phyloP scores from a whole-genome alignment of 1,140 invertebrate genomes.

The Hesperophylax magnus region DNA sequence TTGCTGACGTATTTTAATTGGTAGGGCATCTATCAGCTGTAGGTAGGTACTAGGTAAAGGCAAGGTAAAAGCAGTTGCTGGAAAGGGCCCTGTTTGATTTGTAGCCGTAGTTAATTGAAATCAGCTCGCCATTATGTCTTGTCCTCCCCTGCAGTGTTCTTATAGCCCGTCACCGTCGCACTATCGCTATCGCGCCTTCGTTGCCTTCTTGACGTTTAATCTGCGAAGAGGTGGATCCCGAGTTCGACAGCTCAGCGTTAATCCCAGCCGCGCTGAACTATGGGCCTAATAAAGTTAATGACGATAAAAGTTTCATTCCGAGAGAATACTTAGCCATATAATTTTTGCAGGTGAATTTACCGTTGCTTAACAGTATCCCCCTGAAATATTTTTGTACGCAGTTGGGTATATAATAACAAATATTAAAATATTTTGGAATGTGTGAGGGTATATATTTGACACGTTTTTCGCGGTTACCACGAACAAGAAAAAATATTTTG shows the following conservation, averaged over 20 bases:
- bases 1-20: constrained; percentile 29
- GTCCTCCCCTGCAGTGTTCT: constrained; percentile 54
- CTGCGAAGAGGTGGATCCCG: constrained; percentile 33
- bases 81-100: constrained; percentile 53
- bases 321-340: background rate
- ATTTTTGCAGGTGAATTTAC: too few relatives aligned
- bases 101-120: constrained; percentile 58
- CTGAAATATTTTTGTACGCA: too few relatives aligned
- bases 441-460: too few relatives aligned
- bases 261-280: constrained; percentile 11
- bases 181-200: background rate
- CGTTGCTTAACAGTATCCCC: too few relatives aligned
- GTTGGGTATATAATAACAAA: too few relatives aligned
- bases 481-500: too few relatives aligned
- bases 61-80: background rate
- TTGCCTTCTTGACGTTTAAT: constrained; percentile 43
- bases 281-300: constrained; percentile 31
- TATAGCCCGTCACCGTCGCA: constrained; percentile 19
- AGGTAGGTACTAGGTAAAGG: background rate
- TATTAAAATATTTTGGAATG: too few relatives aligned
- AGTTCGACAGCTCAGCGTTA: constrained; percentile 30
- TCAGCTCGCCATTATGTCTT: constrained; percentile 56
- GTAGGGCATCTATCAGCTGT: background rate
- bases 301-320: constrained; percentile 10
- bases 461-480: too few relatives aligned